Conservation (phyloP, 2,888 invertebrate species). For the Acrobasis suavella region DNA sequence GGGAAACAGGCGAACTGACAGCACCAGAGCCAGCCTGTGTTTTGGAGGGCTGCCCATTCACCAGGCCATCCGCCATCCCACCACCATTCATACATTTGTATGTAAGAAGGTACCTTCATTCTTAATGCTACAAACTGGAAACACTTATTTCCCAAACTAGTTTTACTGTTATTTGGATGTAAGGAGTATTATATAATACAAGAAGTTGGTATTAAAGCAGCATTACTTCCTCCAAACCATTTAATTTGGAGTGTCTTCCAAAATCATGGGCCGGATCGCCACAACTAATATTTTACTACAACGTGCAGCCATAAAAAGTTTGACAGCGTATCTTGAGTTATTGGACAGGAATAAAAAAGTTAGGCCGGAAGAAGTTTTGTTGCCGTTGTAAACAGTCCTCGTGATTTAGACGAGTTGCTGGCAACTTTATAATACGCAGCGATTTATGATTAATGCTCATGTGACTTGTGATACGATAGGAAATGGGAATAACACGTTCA, state of each 20-base stretch:
- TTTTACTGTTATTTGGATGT: too few relatives aligned
- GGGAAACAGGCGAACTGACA: too few relatives aligned
- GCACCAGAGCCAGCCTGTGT: too few relatives aligned
- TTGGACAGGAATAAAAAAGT: constrained; percentile 64
- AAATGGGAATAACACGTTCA: constrained; percentile 20
- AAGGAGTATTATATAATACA: too few relatives aligned
- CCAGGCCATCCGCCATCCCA: too few relatives aligned
- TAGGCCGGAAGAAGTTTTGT: constrained; percentile 62
- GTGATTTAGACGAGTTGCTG: constrained; percentile 70
- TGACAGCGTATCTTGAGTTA: constrained; percentile 69
- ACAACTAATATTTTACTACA: constrained; percentile 61
- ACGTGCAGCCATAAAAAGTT: constrained; percentile 64
- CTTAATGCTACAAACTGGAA: too few relatives aligned
- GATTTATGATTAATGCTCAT: constrained; percentile 48
- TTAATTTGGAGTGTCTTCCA: neutral
- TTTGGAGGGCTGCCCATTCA: too few relatives aligned
- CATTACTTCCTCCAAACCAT: neutral
- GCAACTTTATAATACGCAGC: constrained; percentile 60
- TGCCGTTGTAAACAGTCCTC: constrained; percentile 68
- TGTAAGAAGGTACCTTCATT: too few relatives aligned
- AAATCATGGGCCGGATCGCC: constrained; percentile 21
- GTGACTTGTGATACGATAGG: constrained; percentile 23
- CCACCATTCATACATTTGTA: too few relatives aligned
- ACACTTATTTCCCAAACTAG: too few relatives aligned
- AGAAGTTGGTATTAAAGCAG: too few relatives aligned